Conservation (phyloP, 1,140 invertebrate genomes). For the Trachymyrmex septentrionalis region DNA sequence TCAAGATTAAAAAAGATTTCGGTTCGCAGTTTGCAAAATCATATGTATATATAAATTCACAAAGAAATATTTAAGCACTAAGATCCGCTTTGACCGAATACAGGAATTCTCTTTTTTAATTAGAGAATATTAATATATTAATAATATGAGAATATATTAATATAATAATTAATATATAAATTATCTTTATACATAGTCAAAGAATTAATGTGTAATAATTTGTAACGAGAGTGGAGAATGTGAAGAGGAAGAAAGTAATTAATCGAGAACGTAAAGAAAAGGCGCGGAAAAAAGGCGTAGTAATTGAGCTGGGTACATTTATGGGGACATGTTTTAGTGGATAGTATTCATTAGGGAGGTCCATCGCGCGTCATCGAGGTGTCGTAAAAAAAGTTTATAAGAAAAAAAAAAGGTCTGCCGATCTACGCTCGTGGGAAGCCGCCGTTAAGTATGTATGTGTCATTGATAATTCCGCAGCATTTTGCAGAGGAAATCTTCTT, state of each 20-base stretch:
- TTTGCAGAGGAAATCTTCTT: too few relatives aligned
- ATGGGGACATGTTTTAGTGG: conserved; percentile 50
- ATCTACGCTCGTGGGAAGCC: conserved; percentile 63
- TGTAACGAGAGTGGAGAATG: background rate
- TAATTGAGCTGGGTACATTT: conserved; percentile 38
- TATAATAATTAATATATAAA: background rate
- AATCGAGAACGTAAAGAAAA: background rate
- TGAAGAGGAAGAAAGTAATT: background rate
- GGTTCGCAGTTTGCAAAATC: too few relatives aligned
- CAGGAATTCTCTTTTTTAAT: too few relatives aligned
- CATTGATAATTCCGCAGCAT: background rate
- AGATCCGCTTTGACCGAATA: too few relatives aligned
- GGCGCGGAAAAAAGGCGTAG: conserved; percentile 35
- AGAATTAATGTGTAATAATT: background rate
- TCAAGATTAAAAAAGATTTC: too few relatives aligned
- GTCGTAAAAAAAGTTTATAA: conserved; percentile 31
- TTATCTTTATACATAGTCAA: background rate
- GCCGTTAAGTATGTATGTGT: conserved; percentile 9
- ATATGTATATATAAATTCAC: too few relatives aligned
- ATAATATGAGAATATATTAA: too few relatives aligned
- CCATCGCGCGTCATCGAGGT: conserved; percentile 43
- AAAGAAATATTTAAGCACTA: too few relatives aligned
- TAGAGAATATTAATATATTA: too few relatives aligned
- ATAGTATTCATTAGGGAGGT: conserved; percentile 66
- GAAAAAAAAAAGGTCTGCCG: conserved; percentile 61